Conservation (phyloP, 2,113 vertebrate species). For the Colinus virginianus region DNA sequence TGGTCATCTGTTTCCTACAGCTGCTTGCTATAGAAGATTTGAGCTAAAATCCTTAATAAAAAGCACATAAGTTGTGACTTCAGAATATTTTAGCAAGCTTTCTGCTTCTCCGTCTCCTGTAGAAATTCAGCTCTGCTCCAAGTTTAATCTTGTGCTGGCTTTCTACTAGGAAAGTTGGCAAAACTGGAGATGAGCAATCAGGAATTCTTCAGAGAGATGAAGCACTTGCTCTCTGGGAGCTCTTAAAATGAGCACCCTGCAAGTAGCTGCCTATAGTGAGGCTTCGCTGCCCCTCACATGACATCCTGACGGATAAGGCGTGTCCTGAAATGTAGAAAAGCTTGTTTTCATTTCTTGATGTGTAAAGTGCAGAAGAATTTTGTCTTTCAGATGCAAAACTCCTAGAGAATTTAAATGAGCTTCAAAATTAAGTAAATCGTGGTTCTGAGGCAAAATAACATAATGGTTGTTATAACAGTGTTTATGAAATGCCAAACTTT, state of each 20-base stretch:
- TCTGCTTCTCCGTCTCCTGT: background rate
- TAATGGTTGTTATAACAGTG: conserved; percentile 69
- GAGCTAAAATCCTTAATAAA: background rate
- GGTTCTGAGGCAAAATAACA: conserved; percentile 56
- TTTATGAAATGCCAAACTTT: conserved; percentile 76
- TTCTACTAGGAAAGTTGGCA: background rate
- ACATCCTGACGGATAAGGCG: background rate
- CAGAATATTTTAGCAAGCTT: background rate
- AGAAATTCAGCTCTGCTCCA: background rate
- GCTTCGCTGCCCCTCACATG: background rate
- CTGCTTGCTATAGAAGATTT: background rate
- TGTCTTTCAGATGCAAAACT: conserved; percentile 50
- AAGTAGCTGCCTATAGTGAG: background rate
- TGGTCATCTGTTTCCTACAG: background rate
- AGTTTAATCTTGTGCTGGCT: background rate
- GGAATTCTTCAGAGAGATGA: background rate
- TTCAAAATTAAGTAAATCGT: conserved; percentile 73
- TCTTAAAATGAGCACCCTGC: background rate
- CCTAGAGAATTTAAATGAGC: conserved; percentile 61
- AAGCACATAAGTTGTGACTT: background rate
- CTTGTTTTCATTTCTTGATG: conserved; percentile 23
- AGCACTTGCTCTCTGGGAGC: background rate
- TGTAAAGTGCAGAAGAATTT: conserved; percentile 46
- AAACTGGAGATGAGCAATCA: background rate
- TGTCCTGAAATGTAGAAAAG: conserved; percentile 17